Base-by-base conservation (phyloP, 2,888 invertebrate genomes). In the Panopea generosa region DNA sequence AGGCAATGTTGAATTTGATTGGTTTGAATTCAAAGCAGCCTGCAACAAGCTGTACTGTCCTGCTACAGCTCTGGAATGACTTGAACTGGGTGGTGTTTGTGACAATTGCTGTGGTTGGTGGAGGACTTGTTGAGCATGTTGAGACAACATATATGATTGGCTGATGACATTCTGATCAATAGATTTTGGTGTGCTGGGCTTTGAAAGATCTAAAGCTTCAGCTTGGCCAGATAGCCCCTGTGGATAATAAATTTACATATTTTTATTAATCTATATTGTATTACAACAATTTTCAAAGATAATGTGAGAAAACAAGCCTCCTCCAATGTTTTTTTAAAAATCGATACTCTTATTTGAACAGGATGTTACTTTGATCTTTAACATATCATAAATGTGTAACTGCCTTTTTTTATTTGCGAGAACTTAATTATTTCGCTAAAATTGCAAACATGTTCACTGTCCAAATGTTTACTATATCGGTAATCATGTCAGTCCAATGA, bases 151-250 rank as follows among this genome's bases (percentile, higher is more conserved):
- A 65, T 65, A 62, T 18, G 69, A 59, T 56, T 61, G 60, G 56
- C 49, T 65, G 33, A 29, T 66, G n/a, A 52, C 16, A 33, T 33
- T 4, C 45, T 45, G 65, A 38, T 40, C 49, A n/a, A 50, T n/a
- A n/a, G n/a, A n/a, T n/a, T n/a, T n/a, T 4, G 66, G 20, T 22
- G 56, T 16, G 40, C 62, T 69, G 18, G 75, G 76, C 52, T 77
- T 77, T 26, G 66, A 74, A n/a, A 80, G 59, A 60, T 80, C 80
- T n/a, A 80, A 53, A 1, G 80, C 80, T 24, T 70, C 74, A 26
- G 63, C 49, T 45, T 77, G 77, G 2, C 43, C 63, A 2, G 50
- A 27, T 11, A 33, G 22, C 29, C 22, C 45, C 45, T 45, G 16
- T n/a, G 4, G 6, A 20, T 9, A 9, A 45, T 18, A 45, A 45